phyloP scores from a whole-genome alignment of 2,113 vertebrate genomes.

The Poeciliopsis retropinna region DNA sequence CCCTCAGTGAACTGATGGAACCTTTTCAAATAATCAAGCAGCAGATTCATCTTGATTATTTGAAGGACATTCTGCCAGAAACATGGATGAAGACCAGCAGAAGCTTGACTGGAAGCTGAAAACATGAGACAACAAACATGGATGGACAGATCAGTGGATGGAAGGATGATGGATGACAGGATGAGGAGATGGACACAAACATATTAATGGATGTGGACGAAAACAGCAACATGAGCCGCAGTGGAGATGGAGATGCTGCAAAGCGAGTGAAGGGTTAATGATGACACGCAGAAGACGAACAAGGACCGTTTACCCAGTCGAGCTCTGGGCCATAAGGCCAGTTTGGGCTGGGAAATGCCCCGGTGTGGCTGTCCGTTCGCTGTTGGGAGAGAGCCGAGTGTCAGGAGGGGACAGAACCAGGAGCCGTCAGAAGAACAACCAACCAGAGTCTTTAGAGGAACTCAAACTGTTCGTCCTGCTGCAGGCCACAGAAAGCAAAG shows the following conservation, averaged over 20 bases:
- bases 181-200: conserved; percentile 19
- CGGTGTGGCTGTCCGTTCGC: conserved; percentile 76
- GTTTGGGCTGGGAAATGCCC: conserved; percentile 70
- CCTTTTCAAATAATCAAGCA: conserved; percentile 23
- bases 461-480: no score
- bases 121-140: conserved; percentile 7
- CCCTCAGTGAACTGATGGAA: conserved; percentile 8
- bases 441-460: not conserved
- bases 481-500: no score
- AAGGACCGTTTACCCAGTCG: conserved; percentile 72
- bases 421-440: conserved; percentile 27
- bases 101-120: conserved; percentile 4
- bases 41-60: conserved; percentile 9
- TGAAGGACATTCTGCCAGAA: conserved; percentile 10
- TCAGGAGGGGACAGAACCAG: conserved; percentile 51
- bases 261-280: conserved; percentile 47
- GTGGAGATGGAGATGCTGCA: conserved; percentile 36
- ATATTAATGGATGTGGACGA: conserved; percentile 47
- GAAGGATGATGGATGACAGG: conserved; percentile 24
- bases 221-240: conserved; percentile 46
- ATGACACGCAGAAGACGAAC: conserved; percentile 49
- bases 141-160: conserved; percentile 19
- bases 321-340: conserved; percentile 65
- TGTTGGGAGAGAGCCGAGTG: conserved; percentile 71
- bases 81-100: conserved; percentile 5